phyloP scores from a whole-genome alignment of 2,113 vertebrate genomes.

The Tragulus kanchil region DNA sequence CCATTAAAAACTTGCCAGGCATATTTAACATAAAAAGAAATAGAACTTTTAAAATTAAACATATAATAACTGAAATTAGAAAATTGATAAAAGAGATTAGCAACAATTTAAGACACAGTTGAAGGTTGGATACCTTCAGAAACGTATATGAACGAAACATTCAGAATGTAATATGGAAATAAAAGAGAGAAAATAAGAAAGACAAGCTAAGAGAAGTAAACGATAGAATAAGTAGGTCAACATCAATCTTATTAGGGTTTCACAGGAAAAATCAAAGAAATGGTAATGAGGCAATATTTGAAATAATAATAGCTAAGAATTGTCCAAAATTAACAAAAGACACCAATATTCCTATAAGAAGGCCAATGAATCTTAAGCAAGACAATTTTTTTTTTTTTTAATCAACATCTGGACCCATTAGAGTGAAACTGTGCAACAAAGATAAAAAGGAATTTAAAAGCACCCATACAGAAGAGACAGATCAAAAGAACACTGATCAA shows the following conservation, averaged over 20 bases:
- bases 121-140: neutral
- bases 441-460: neutral
- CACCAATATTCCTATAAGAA: neutral
- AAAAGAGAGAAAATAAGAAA: neutral
- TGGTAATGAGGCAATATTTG: neutral
- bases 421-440: neutral
- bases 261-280: neutral
- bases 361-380: neutral
- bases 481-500: neutral
- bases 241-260: neutral
- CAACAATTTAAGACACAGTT: neutral
- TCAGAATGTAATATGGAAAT: neutral
- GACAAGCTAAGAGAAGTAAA: neutral
- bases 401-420: neutral
- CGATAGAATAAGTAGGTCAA: neutral
- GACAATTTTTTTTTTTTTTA: neutral
- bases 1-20: neutral
- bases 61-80: neutral
- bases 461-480: neutral
- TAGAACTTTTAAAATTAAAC: neutral
- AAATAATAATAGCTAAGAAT: conserved; percentile 1
- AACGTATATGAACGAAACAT: neutral
- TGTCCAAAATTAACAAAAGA: conserved; percentile 1
- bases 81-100: neutral
- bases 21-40: conserved; percentile 34